Percentiles rank a stretch among this genome's conserved stretches.
These are phyloP conservation scores for Epistrophella euchroma DNA, from an alignment of 2,888 invertebrate genomes.

Conservation along the genomic window DNA sequence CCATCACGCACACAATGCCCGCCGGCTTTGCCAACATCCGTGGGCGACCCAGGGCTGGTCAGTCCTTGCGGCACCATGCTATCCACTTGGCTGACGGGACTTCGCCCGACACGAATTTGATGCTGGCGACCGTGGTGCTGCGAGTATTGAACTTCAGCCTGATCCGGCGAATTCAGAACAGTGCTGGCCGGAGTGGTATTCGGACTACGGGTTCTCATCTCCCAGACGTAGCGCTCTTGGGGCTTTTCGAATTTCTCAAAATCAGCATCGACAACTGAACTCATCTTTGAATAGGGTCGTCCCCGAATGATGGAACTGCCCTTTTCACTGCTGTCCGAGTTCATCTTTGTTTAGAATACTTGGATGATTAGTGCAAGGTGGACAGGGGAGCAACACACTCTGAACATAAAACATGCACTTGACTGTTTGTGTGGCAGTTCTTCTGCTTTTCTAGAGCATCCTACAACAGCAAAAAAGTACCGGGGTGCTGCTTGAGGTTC, in stretches of 20 bases:
- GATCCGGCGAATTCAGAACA: slow-evolving; percentile 83
- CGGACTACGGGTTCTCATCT: slow-evolving; percentile 83
- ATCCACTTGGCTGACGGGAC: slow-evolving; percentile 82
- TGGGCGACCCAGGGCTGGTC: slow-evolving; percentile 83
- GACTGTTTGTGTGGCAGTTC: slow-evolving; percentile 51
- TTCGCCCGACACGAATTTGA: slow-evolving; percentile 83
- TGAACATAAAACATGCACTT: slow-evolving; percentile 60
- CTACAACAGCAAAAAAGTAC: slow-evolving; percentile 65
- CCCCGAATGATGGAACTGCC: slow-evolving; percentile 67
- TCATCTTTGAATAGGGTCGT: slow-evolving; percentile 67
- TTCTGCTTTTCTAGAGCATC: slow-evolving; percentile 54
- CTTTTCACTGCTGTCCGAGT: slow-evolving; percentile 75
- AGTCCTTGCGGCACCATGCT: slow-evolving; percentile 79
- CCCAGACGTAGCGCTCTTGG: slow-evolving; percentile 83
- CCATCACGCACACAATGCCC: slow-evolving; percentile 87
- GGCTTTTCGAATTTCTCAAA: slow-evolving; percentile 76
- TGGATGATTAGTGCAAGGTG: slow-evolving; percentile 28
- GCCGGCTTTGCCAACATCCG: slow-evolving; percentile 81
- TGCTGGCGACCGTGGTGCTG: slow-evolving; percentile 80
- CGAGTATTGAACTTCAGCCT: slow-evolving; percentile 81
- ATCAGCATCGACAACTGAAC: slow-evolving; percentile 56
- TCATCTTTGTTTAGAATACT: slow-evolving; percentile 69
- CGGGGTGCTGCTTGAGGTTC: slow-evolving; percentile 39
- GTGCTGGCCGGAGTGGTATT: slow-evolving; percentile 83
- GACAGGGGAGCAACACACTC: slow-evolving; percentile 22